Base-by-base conservation (phyloP, 2,888 invertebrate genomes). In the Tachina lurida region DNA sequence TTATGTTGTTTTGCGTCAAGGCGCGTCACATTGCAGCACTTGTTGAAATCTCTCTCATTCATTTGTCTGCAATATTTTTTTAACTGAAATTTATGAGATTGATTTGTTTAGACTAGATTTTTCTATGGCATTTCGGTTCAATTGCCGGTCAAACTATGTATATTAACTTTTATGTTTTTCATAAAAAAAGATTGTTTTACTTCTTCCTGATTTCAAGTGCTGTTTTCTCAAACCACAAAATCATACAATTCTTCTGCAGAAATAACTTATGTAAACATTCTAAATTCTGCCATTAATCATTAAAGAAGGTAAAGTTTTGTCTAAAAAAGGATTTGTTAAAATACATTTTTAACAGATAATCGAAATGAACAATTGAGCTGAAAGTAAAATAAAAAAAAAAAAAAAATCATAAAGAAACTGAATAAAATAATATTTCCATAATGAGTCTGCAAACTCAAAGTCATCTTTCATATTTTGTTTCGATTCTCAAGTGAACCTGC, bases 1-100 rank as follows among this genome's bases (percentile, higher is more conserved):
- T 74, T 49, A 56, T 68, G 43, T 56, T 77, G 31, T 67, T 77
- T 68, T 71, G 76, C 74, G 63, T 74, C 79, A 71, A 63, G 73
- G 70, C 84, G 70, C 74, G 67, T 54, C 84, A 82, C 15, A 76
- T 80, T 84, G 78, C 68, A 56, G 71, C 86, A 83, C 83, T 86
- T 86, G 75, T 76, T 71, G 49, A 65, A 12, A 86, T 75, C 39
- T 19, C 17, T 45, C 5, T 17, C 43, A 52, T 10, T 58, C 17
- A 39, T 41, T 7, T 58, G 31, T 31, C 31, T 31, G 31, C 19
- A 47, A 65, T 74, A 68, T 10, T 47, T 58, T 43, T 39, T n/a
- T 49, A 79, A 78, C 74, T 68, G 65, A 43, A 71, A 31, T 31
- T 31, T 12, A 60, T 43, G 12, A 49, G n/a, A 71, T 74, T 74